phyloP scores from a whole-genome alignment of 2,797 vertebrate species.

The Cheirogaleus major region DNA sequence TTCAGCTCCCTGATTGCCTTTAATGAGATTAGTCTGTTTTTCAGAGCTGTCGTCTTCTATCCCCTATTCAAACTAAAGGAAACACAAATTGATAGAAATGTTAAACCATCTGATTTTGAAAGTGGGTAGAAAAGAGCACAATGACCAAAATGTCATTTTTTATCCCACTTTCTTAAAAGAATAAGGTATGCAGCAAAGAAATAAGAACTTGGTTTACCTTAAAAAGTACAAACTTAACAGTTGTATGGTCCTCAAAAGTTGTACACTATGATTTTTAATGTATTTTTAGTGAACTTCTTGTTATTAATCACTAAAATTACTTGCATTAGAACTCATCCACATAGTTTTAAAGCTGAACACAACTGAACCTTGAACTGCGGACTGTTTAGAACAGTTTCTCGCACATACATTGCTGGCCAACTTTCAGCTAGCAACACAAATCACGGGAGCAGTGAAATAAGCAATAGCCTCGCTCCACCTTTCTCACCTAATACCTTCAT shows the following conservation, averaged over 20 bases:
- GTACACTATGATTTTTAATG: neutral
- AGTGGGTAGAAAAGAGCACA: neutral
- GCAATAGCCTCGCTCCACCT: neutral
- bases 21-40: neutral
- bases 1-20: neutral
- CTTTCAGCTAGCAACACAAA: neutral
- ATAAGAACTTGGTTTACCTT: neutral
- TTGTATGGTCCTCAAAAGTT: neutral
- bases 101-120: slow-evolving; percentile 23
- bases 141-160: neutral
- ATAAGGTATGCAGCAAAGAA: neutral
- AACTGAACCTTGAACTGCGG: neutral
- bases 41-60: neutral
- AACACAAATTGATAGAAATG: neutral
- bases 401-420: neutral
- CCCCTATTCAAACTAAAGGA: neutral
- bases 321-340: neutral
- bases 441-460: neutral
- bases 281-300: neutral
- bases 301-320: neutral
- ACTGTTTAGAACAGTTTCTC: neutral
- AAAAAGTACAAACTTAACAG: neutral
- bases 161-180: slow-evolving; percentile 18
- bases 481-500: neutral
- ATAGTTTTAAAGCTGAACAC: neutral